A percentile compares a stretch with the other conserved stretches of the same genome.
These are phyloP conservation scores for Patella pellucida DNA, from an alignment of 2,888 invertebrate species.

Conservation along the genomic window DNA sequence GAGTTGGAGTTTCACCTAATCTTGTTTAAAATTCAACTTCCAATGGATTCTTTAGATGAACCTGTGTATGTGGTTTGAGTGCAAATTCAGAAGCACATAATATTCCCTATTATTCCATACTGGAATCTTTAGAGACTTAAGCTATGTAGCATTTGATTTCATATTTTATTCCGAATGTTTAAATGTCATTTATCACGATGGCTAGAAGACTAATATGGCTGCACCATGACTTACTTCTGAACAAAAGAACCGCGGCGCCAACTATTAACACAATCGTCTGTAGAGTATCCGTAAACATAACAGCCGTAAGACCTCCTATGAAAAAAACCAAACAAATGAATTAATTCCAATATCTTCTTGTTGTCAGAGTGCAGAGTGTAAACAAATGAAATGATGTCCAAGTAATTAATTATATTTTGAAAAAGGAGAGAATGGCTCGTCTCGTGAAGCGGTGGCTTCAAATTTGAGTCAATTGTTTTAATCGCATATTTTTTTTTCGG, in stretches of 20 bases:
- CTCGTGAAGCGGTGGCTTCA: too few species aligned
- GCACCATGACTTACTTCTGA: constrained; percentile 22
- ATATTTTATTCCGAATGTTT: too few species aligned
- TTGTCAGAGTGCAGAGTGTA: neutral
- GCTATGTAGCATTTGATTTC: too few species aligned
- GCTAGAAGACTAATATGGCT: too few species aligned
- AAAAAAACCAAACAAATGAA: neutral
- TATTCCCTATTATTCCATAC: too few species aligned
- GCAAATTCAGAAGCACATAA: too few species aligned
- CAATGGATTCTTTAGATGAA: too few species aligned
- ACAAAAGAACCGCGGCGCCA: constrained; percentile 28
- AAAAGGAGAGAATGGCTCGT: neutral
- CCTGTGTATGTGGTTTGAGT: too few species aligned
- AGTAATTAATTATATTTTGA: constrained; percentile 14
- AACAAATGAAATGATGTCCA: neutral
- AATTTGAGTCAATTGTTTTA: neutral
- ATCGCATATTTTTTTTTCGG: neutral
- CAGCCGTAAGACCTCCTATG: constrained; percentile 35
- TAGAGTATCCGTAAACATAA: constrained; percentile 37
- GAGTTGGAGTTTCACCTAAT: too few species aligned
- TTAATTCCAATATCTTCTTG: neutral
- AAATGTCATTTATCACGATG: too few species aligned
- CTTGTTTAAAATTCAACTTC: too few species aligned
- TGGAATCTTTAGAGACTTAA: too few species aligned
- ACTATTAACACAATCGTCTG: constrained; percentile 30